Percentiles rank a stretch among this genome's conserved stretches.
Conservation (phyloP, 2,113 vertebrate species). For the Tyrannus savana region DNA sequence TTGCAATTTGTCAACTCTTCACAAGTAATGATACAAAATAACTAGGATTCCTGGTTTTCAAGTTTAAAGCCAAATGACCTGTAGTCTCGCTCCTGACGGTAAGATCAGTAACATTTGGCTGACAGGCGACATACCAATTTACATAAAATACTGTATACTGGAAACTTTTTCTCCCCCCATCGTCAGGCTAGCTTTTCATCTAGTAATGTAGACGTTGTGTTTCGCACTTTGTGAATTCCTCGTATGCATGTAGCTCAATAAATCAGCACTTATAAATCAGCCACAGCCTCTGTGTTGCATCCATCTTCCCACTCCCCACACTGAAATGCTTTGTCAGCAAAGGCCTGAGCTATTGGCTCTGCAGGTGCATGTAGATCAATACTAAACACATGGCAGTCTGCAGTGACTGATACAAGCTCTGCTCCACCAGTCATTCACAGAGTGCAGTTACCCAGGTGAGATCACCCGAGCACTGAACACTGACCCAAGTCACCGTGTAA, state of each 20-base stretch:
- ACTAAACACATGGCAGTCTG: neutral
- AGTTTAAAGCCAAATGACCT: neutral
- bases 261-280: conserved; percentile 26
- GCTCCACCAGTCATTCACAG: neutral
- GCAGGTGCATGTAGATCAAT: conserved; percentile 34
- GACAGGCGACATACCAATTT: neutral
- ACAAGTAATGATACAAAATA: neutral
- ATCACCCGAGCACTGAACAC: neutral
- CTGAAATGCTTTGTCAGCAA: conserved; percentile 41
- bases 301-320: neutral
- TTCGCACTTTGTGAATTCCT: neutral
- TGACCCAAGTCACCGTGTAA: neutral
- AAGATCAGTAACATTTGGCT: neutral
- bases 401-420: neutral
- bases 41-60: neutral
- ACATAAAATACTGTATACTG: neutral
- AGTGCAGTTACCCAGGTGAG: neutral
- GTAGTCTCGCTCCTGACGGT: neutral
- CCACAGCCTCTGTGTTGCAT: neutral
- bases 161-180: neutral
- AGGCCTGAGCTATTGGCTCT: conserved; percentile 7
- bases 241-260: neutral
- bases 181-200: neutral
- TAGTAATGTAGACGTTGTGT: neutral
- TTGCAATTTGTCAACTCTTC: neutral